Conservation (phyloP, 2,113 vertebrate species). For the Sinosuthora webbiana region DNA sequence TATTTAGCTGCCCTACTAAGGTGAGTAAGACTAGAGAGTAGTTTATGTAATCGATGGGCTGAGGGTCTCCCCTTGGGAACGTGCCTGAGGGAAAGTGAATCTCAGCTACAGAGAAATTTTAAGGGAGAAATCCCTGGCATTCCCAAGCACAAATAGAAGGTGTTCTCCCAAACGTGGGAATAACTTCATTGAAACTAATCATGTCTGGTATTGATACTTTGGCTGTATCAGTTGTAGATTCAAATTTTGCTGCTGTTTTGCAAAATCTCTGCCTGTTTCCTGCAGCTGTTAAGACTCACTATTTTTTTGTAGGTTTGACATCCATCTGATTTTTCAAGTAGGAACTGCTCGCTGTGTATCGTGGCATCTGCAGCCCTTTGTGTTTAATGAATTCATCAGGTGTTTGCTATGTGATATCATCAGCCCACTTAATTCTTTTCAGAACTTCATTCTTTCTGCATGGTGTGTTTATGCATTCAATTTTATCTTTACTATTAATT, state of each 20-base stretch:
- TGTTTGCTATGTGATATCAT: background rate
- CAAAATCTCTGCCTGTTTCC: background rate
- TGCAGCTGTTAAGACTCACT: background rate
- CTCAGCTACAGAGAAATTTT: background rate
- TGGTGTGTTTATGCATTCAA: background rate
- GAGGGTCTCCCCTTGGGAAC: background rate
- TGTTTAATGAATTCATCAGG: background rate
- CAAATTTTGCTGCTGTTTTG: background rate
- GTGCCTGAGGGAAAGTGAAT: background rate
- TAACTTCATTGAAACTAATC: background rate
- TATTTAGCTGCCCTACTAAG: conserved; percentile 47
- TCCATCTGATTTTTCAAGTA: background rate
- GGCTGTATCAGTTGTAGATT: background rate
- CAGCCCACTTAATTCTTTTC: background rate
- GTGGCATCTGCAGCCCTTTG: background rate
- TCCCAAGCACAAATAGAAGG: background rate
- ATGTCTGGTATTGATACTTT: background rate
- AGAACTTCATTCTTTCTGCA: background rate
- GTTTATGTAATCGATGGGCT: conserved; percentile 24
- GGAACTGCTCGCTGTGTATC: background rate
- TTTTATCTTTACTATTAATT: background rate
- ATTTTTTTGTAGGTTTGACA: background rate
- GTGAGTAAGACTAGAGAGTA: background rate
- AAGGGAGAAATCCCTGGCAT: background rate
- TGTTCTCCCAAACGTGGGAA: background rate